Evolutionary conservation across 2,888 invertebrate genomes (phyloP).

Genomic region (Caenorhabditis panamensis): DNA sequence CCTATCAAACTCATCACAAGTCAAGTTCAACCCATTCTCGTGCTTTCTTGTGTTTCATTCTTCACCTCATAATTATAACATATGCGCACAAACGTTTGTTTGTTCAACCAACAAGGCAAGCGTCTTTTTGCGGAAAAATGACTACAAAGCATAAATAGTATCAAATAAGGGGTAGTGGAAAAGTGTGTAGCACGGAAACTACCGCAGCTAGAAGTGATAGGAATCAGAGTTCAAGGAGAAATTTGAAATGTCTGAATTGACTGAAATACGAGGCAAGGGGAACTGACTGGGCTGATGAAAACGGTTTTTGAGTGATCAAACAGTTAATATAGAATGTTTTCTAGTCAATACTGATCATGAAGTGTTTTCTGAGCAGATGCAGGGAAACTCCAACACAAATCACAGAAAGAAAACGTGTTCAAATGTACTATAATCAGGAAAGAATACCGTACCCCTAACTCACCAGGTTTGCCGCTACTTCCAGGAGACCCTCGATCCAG

Average conservation of each 20-base stretch:
- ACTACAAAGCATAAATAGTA: slow-evolving; percentile 32
- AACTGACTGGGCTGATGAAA: no score
- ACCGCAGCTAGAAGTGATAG: background rate
- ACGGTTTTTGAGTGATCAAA: no score
- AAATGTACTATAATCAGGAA: no score
- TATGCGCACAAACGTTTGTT: slow-evolving; percentile 10
- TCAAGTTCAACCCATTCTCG: slow-evolving; percentile 12
- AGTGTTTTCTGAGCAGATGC: no score
- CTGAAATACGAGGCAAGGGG: background rate
- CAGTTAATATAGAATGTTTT: no score
- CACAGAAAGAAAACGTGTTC: no score
- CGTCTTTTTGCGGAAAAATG: slow-evolving; percentile 3
- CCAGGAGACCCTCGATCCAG: slow-evolving; percentile 66
- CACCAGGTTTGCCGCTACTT: slow-evolving; percentile 58
- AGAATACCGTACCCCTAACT: slow-evolving; percentile 1
- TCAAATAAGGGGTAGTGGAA: background rate
- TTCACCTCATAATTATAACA: background rate
- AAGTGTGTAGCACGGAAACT: background rate
- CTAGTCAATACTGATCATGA: no score
- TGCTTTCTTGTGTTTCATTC: slow-evolving; percentile 11
- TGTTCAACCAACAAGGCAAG: slow-evolving; percentile 9
- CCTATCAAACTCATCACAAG: slow-evolving; percentile 26
- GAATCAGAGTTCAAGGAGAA: slow-evolving; percentile 4
- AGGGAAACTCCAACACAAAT: no score
- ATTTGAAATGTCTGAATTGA: background rate